Conservation (phyloP, 1,140 invertebrate genomes). For the Brachionus calyciflorus region DNA sequence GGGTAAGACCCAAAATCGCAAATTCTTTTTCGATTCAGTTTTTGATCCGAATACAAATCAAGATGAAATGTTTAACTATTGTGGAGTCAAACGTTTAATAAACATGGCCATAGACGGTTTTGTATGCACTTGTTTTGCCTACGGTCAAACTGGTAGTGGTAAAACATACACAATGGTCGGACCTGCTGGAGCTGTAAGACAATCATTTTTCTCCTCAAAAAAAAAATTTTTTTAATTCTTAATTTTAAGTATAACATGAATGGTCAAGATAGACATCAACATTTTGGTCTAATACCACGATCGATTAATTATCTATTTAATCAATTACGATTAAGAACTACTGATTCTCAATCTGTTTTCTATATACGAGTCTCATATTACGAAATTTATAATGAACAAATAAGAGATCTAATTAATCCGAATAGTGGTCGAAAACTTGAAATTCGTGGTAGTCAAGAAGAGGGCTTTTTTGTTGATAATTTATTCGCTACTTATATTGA, state of each 20-base stretch:
- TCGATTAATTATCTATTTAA: constrained; percentile 57
- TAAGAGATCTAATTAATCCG: constrained; percentile 87
- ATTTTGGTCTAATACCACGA: constrained; percentile 56
- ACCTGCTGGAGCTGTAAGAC: constrained; percentile 55
- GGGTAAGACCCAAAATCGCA: constrained; percentile 30
- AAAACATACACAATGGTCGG: constrained; percentile 62
- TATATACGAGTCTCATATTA: constrained; percentile 57
- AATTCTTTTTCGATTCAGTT: constrained; percentile 53
- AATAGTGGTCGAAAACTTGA: constrained; percentile 67
- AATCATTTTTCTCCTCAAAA: background rate
- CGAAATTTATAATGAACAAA: constrained; percentile 64
- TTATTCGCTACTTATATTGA: constrained; percentile 88
- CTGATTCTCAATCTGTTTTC: constrained; percentile 50
- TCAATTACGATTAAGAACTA: constrained; percentile 50
- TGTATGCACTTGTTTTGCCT: constrained; percentile 68
- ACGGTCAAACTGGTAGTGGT: constrained; percentile 61
- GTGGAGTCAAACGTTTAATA: constrained; percentile 58
- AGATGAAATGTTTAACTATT: constrained; percentile 59
- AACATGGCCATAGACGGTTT: constrained; percentile 59
- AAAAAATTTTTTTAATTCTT: background rate
- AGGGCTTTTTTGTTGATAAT: constrained; percentile 92
- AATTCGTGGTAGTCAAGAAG: constrained; percentile 86
- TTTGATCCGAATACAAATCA: constrained; percentile 57
- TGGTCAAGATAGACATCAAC: background rate
- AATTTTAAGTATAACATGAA: constrained; percentile 2